These are phyloP conservation scores for Carassius carassius DNA, from an alignment of 2,113 vertebrate species.

Conservation along the genomic window DNA sequence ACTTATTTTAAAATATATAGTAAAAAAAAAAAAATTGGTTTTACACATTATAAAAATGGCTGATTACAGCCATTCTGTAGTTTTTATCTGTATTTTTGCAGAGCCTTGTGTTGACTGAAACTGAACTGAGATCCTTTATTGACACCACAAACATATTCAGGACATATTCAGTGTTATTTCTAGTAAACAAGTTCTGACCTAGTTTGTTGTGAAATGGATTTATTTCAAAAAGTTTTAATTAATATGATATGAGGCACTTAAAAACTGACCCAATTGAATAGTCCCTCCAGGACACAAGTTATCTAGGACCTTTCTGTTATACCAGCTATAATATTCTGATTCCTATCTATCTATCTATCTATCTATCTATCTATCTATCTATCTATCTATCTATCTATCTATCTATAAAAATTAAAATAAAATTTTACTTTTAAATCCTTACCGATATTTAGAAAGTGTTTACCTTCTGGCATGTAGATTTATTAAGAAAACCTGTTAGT, in stretches of 20 bases:
- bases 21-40: not conserved
- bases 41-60: not conserved
- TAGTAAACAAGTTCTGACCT: not conserved
- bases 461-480: not conserved
- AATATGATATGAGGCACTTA: constrained; percentile 8
- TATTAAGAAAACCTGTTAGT: not conserved
- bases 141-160: too few species aligned
- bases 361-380: too few species aligned
- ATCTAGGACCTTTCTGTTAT: not conserved
- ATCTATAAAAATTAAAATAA: too few species aligned
- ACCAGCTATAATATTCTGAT: not conserved
- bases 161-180: not conserved
- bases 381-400: too few species aligned
- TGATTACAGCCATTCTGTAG: not conserved
- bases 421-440: not conserved
- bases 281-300: not conserved
- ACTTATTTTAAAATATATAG: too few species aligned
- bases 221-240: constrained; percentile 6
- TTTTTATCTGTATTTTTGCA: not conserved
- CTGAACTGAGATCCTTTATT: not conserved
- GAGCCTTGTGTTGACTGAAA: not conserved
- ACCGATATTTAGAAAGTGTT: not conserved
- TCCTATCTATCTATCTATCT: too few species aligned
- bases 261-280: constrained; percentile 26
- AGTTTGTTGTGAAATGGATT: not conserved